These are phyloP conservation scores for Eidolon helvum DNA, from an alignment of 2,113 vertebrate genomes.

Conservation along the genomic window DNA sequence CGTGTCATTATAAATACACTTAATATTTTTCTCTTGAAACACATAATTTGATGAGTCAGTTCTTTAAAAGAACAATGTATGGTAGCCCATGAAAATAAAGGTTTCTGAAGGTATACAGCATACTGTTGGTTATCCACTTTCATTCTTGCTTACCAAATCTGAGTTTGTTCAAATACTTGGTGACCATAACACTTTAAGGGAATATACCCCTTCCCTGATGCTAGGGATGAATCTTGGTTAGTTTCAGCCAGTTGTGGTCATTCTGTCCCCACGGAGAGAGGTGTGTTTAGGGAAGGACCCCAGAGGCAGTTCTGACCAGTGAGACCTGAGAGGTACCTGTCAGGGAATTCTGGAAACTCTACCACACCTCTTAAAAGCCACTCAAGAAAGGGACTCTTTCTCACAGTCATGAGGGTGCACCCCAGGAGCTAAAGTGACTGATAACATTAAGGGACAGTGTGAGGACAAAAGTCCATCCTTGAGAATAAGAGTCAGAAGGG, in stretches of 20 bases:
- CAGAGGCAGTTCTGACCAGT: background rate
- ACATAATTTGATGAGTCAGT: background rate
- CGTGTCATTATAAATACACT: background rate
- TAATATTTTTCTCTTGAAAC: background rate
- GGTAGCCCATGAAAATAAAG: background rate
- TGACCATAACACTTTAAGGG: background rate
- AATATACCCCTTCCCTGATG: background rate
- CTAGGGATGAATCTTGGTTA: background rate
- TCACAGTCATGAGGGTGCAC: background rate
- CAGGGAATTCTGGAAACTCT: background rate
- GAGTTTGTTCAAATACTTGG: background rate
- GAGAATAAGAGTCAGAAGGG: background rate
- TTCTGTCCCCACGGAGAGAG: background rate
- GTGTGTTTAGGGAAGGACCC: background rate
- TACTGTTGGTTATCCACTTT: background rate
- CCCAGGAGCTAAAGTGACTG: background rate
- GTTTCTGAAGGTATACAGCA: background rate
- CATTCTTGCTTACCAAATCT: background rate
- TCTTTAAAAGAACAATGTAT: background rate
- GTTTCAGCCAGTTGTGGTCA: background rate
- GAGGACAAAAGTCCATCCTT: background rate
- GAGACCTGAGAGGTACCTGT: background rate
- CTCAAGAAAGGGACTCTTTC: background rate
- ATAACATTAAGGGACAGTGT: background rate
- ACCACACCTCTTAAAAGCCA: background rate